Evolutionary conservation across 2,888 invertebrate genomes (phyloP), one percentile per base, ranked within the genome.

Genomic region (Stenodera caucasica): DNA sequence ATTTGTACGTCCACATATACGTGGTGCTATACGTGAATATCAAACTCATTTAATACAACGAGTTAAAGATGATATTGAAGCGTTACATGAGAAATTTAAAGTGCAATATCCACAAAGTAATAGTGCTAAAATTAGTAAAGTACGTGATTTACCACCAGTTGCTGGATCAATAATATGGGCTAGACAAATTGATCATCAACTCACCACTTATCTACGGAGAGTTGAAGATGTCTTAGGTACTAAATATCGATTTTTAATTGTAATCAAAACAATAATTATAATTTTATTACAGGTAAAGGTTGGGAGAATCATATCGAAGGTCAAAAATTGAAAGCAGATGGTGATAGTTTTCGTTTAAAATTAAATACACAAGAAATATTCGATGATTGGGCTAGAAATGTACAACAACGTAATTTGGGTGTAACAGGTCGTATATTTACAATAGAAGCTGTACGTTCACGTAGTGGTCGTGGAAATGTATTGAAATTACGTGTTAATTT

Each of bases 271-370:
- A 40, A 18, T 33, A n/a, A 37, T n/a, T 1, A 37, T 37, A 15
- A 9, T 37, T 37, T 12, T 51, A 3, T 14, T 33, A 52, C 45
- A 89, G 90, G 93, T 52, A 97, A 96, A 80, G 97, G 96, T 37
- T 99, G 99, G 99, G 98, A 98, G 80, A 96, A 95, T 71, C 98
- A 99, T 78, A 95, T 98, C 53, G 99, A 99, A 81, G 99, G 99
- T 11, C 96, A 98, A 78, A 96, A 96, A 77, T 82, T 97, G 57
- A 99, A 99, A 81, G 94, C 92, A 3, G 98, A 98, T 76, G 98
- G 98, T 3, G 98, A 99, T 77, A 98, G 96, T 81, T 99, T 99
- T 82, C 90, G 96, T 14, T 84, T 93, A 60, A 98, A 99, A 80
- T 84, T 99, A 37, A 97, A 97, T 77, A 98, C 98, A 0, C 93